Evolutionary conservation across 2,797 vertebrate species (phyloP).

Genomic region (Harpagifer antarcticus): DNA sequence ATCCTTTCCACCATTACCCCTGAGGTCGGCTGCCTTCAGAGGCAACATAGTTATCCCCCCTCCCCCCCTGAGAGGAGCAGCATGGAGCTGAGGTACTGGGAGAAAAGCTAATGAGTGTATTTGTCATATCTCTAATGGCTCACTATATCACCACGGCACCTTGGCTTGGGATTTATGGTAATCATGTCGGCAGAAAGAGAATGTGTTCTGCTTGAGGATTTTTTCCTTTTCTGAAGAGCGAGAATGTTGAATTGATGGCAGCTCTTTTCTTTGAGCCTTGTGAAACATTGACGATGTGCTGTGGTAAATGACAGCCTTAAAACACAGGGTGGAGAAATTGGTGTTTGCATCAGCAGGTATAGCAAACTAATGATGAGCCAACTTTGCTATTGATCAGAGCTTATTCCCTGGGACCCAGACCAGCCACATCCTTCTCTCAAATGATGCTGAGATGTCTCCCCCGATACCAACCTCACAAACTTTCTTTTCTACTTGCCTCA

Average conservation of each 20-base stretch:
- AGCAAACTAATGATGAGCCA: slow-evolving; percentile 56
- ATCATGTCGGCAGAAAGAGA: slow-evolving; percentile 54
- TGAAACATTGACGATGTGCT: slow-evolving; percentile 36
- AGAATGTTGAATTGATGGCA: slow-evolving; percentile 45
- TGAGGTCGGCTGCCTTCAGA: slow-evolving; percentile 34
- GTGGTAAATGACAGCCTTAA: slow-evolving; percentile 31
- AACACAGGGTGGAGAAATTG: slow-evolving; percentile 34
- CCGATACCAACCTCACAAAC: slow-evolving; percentile 34
- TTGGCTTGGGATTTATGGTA: slow-evolving; percentile 65
- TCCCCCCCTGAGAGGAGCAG: slow-evolving; percentile 35
- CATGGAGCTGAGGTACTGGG: slow-evolving; percentile 29
- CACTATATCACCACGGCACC: slow-evolving; percentile 62
- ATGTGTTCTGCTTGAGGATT: slow-evolving; percentile 33
- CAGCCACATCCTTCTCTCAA: slow-evolving; percentile 16
- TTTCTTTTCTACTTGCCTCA: slow-evolving; percentile 20
- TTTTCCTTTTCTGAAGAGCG: slow-evolving; percentile 54
- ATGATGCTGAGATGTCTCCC: slow-evolving; percentile 34
- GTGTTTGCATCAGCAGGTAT: slow-evolving; percentile 40
- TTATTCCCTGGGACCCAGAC: slow-evolving; percentile 51
- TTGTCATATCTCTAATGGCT: slow-evolving; percentile 74
- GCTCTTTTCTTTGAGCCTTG: slow-evolving; percentile 23
- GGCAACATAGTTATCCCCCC: slow-evolving; percentile 49
- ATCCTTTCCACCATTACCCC: slow-evolving; percentile 34
- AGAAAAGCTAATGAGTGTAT: slow-evolving; percentile 70
- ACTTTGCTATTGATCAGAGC: slow-evolving; percentile 57